These are phyloP conservation scores for Parascotia fuliginaria DNA, from an alignment of 2,888 invertebrate genomes.

Conservation along the genomic window DNA sequence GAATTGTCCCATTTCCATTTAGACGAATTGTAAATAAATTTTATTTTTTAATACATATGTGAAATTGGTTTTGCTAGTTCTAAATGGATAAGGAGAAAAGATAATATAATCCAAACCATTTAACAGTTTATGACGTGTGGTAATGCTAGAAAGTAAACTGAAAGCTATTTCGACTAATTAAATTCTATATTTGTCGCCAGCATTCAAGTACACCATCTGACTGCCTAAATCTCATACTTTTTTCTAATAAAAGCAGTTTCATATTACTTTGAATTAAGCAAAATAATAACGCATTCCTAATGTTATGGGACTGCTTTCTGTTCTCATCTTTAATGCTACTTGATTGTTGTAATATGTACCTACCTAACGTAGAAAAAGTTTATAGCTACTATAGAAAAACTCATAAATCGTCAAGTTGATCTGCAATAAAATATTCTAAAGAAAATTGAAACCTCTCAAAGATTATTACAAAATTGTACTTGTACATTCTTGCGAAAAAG, in stretches of 20 bases:
- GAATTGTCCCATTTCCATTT: not conserved
- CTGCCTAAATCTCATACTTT: slow-evolving; percentile 56
- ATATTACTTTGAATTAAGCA: slow-evolving; percentile 47
- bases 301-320: too few species aligned
- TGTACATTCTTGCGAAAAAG: too few species aligned
- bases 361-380: not conserved
- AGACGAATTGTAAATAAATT: not conserved
- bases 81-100: slow-evolving; percentile 1
- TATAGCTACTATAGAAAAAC: not conserved
- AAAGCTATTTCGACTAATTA: slow-evolving; percentile 58
- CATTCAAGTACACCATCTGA: slow-evolving; percentile 59
- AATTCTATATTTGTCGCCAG: slow-evolving; percentile 63
- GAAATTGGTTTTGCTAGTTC: not conserved
- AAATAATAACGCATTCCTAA: slow-evolving; percentile 41
- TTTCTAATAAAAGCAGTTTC: slow-evolving; percentile 59
- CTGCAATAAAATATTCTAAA: not conserved
- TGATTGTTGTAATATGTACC: not conserved
- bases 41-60: not conserved
- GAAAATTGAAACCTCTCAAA: not conserved
- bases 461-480: too few species aligned
- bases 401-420: not conserved
- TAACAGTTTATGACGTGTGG: slow-evolving; percentile 18
- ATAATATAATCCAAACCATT: slow-evolving; percentile 11
- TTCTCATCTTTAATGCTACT: not conserved
- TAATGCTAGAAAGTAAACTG: slow-evolving; percentile 34